These are phyloP conservation scores for Phylloscopus whistleri DNA, from an alignment of 2,113 vertebrate genomes.

Conservation along the genomic window DNA sequence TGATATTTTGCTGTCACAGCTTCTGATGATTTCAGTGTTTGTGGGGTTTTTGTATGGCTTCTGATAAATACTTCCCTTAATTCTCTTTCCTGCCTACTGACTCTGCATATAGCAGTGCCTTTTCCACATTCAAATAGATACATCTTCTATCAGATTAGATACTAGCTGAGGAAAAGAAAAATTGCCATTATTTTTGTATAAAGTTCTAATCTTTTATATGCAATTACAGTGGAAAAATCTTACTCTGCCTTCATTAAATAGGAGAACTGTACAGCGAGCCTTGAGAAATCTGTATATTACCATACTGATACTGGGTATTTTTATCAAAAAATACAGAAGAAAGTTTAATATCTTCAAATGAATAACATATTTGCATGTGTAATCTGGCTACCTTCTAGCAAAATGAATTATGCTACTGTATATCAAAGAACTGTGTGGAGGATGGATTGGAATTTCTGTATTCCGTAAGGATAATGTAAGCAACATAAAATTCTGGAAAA, in stretches of 20 bases:
- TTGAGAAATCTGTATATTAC: neutral
- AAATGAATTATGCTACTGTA: slow-evolving; percentile 14
- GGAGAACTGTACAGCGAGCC: neutral
- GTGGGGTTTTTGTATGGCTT: neutral
- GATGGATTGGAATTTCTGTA: neutral
- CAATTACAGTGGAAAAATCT: neutral
- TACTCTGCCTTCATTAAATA: neutral
- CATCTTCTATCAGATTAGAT: neutral
- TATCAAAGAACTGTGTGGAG: neutral
- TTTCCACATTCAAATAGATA: neutral
- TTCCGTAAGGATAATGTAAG: neutral
- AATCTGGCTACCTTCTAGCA: neutral
- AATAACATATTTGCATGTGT: neutral
- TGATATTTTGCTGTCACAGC: neutral
- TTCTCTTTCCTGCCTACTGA: neutral
- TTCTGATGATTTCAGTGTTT: neutral
- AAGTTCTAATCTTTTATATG: neutral
- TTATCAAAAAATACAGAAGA: neutral
- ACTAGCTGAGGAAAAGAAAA: neutral
- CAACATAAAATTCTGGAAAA: neutral
- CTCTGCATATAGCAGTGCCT: neutral
- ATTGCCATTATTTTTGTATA: neutral
- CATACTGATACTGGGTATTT: neutral
- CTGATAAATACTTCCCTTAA: neutral
- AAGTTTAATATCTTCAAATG: slow-evolving; percentile 7